These are phyloP conservation scores for Montipora capricornis DNA, from an alignment of 64 coral and sea anemone genomes.

Conservation along the genomic window DNA sequence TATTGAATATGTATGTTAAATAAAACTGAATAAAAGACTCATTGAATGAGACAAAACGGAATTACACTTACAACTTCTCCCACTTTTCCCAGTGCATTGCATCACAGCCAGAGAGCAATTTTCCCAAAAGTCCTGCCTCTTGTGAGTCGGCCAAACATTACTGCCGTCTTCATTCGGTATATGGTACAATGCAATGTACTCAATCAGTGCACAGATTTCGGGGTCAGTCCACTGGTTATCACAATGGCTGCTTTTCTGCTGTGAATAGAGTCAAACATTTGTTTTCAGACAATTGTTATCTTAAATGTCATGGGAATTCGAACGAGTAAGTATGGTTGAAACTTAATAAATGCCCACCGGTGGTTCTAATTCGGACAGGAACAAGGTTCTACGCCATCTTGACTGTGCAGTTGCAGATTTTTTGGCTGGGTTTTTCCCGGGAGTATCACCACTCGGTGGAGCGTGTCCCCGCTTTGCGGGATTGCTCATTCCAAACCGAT, in stretches of 20 bases:
- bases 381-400: not conserved
- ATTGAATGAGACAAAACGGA: not conserved
- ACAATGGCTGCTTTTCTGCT: not conserved
- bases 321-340: not conserved
- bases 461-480: constrained; percentile 6
- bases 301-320: no score
- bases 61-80: constrained; percentile 18
- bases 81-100: constrained; percentile 4
- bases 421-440: not conserved
- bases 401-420: not conserved
- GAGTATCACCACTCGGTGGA: not conserved
- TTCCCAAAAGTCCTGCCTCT: constrained; percentile 35
- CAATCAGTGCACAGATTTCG: not conserved
- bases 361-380: not conserved
- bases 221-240: constrained; percentile 7
- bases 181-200: constrained; percentile 30
- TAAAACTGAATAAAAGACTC: not conserved
- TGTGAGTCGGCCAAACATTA: constrained; percentile 15
- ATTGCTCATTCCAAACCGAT: not conserved
- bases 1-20: no score
- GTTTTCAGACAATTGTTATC: no score
- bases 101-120: constrained; percentile 34
- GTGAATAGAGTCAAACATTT: no score
- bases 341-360: not conserved
- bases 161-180: not conserved